These are phyloP conservation scores for Peromyscus nudipes DNA, from an alignment of 2,797 vertebrate genomes.

Conservation along the genomic window DNA sequence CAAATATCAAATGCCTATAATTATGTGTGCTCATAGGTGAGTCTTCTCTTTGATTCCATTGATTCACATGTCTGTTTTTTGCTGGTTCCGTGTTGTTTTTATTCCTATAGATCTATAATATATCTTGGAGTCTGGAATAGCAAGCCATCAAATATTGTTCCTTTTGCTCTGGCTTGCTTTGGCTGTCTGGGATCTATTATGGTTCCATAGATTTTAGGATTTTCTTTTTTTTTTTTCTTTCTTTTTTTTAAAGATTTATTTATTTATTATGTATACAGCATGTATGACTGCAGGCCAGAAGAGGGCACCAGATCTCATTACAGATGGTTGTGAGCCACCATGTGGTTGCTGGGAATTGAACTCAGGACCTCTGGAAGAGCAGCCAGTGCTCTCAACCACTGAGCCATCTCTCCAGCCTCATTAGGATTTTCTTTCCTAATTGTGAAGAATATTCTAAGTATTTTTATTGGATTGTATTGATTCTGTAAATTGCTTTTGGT, in stretches of 20 bases:
- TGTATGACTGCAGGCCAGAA: too few species aligned
- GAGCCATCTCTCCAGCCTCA: too few species aligned
- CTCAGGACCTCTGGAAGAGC: too few species aligned
- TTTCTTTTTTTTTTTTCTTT: neutral
- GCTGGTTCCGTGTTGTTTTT: neutral
- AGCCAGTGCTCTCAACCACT: too few species aligned
- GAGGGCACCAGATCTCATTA: too few species aligned
- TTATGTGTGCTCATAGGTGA: neutral
- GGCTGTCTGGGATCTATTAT: neutral
- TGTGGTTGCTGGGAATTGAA: too few species aligned
- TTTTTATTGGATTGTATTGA: neutral
- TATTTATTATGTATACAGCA: too few species aligned
- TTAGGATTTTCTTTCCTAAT: neutral
- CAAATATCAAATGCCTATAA: neutral
- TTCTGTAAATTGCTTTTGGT: neutral
- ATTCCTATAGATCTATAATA: neutral
- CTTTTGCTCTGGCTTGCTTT: neutral
- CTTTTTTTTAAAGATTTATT: too few species aligned
- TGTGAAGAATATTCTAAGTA: neutral
- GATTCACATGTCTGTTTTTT: neutral
- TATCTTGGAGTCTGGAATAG: neutral
- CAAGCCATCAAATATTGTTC: neutral
- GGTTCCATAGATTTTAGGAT: neutral
- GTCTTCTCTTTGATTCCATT: neutral
- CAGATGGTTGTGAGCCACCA: too few species aligned